These are phyloP conservation scores for Sarcophaga bullata DNA, from an alignment of 1,140 invertebrate genomes.

Conservation along the genomic window DNA sequence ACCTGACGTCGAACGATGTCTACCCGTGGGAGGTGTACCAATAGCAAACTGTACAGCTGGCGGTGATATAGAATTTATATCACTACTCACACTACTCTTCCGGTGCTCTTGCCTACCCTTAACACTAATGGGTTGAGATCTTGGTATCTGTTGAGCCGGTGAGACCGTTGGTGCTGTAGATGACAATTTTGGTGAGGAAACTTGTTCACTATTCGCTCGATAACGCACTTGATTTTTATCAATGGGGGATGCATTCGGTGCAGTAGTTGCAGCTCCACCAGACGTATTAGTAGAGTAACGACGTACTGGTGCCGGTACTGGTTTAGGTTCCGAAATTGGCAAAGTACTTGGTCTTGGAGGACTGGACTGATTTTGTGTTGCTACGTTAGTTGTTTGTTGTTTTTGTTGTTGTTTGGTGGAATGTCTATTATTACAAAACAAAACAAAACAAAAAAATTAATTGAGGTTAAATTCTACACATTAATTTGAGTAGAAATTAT, in stretches of 20 bases:
- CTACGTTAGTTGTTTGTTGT: slow-evolving; percentile 4
- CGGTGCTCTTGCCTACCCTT: slow-evolving; percentile 74
- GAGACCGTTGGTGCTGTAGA: slow-evolving; percentile 48
- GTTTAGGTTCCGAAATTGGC: slow-evolving; percentile 80
- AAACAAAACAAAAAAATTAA: too few relatives aligned
- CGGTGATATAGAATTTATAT: slow-evolving; percentile 89
- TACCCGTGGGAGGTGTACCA: slow-evolving; percentile 83
- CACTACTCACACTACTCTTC: slow-evolving; percentile 72
- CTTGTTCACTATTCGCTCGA: slow-evolving; percentile 49
- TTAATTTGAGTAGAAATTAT: too few relatives aligned
- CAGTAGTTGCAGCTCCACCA: slow-evolving; percentile 5
- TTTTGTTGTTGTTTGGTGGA: slow-evolving; percentile 36
- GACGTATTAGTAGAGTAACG: slow-evolving; percentile 53
- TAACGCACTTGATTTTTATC: slow-evolving; percentile 44
- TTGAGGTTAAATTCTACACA: neutral
- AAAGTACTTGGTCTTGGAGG: slow-evolving; percentile 76
- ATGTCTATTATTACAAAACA: slow-evolving; percentile 16
- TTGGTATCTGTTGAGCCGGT: slow-evolving; percentile 70
- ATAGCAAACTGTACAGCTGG: slow-evolving; percentile 90
- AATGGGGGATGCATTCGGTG: slow-evolving; percentile 46
- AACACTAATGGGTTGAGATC: slow-evolving; percentile 86
- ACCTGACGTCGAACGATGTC: slow-evolving; percentile 73
- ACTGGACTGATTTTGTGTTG: slow-evolving; percentile 66
- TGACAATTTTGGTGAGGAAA: slow-evolving; percentile 37
- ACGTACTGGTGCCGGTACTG: slow-evolving; percentile 78